A percentile compares a stretch with the other conserved stretches of the same genome.
These are phyloP conservation scores for Anthoscopus minutus DNA, from an alignment of 2,113 vertebrate species.

Conservation along the genomic window DNA sequence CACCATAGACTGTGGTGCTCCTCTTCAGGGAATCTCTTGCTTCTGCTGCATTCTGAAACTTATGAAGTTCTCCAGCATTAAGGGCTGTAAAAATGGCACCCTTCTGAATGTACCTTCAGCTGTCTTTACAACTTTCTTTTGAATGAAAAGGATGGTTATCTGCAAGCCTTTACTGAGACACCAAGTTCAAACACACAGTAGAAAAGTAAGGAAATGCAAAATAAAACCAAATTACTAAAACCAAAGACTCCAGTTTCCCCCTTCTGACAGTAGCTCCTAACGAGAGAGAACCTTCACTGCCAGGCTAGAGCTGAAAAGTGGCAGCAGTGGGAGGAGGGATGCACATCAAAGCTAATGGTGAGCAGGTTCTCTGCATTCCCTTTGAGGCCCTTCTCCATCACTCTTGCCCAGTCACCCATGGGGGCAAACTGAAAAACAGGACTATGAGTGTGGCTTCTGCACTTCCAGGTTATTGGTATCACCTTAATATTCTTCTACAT, in stretches of 20 bases:
- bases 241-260: background rate
- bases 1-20: background rate
- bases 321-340: background rate
- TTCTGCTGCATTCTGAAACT: background rate
- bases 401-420: background rate
- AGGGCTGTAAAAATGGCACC: background rate
- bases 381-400: background rate
- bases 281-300: background rate
- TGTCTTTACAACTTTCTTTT: background rate
- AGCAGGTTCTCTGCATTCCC: background rate
- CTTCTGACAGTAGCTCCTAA: background rate
- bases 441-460: fast-evolving
- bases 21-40: background rate
- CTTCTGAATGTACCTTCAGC: background rate
- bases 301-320: background rate
- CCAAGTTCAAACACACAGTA: background rate
- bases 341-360: background rate
- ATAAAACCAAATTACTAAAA: background rate
- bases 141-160: background rate
- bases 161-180: background rate
- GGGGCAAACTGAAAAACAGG: background rate
- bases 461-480: background rate
- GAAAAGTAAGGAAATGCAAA: background rate
- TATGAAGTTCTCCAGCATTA: background rate
- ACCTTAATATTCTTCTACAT: background rate